Conservation (phyloP, 2,888 invertebrate species). For the Leptopterna dolabrata region DNA sequence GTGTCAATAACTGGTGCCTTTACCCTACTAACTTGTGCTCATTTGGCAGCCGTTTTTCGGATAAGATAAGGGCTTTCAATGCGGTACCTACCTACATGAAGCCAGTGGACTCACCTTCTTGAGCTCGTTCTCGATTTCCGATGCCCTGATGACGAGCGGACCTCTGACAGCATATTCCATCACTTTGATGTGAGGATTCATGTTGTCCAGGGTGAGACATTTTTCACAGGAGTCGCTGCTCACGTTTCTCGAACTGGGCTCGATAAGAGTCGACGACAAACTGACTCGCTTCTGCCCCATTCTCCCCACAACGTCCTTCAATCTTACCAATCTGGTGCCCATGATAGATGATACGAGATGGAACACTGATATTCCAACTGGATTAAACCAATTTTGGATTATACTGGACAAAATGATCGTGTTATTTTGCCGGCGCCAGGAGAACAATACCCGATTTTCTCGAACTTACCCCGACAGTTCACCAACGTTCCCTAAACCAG, state of each 20-base stretch:
- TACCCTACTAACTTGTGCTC: no score
- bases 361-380: background rate
- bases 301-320: constrained; percentile 39
- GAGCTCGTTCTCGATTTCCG: constrained; percentile 92
- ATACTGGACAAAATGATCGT: no score
- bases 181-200: constrained; percentile 88
- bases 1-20: no score
- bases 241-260: background rate
- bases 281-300: background rate
- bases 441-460: background rate
- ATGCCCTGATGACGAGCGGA: constrained; percentile 91
- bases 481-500: background rate
- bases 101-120: constrained; percentile 73
- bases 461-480: background rate
- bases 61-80: no score
- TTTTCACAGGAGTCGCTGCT: constrained; percentile 48
- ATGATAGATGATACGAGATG: background rate
- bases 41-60: no score
- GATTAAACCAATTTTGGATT: background rate
- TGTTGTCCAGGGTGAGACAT: constrained; percentile 69
- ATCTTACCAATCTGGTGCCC: constrained; percentile 4
- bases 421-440: background rate
- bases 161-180: constrained; percentile 99
- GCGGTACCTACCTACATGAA: no score
- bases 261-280: background rate